Percentiles rank a stretch among this genome's conserved stretches.
Evolutionary conservation across 2,888 invertebrate species (phyloP).

Genomic region (Phytoseiulus persimilis): DNA sequence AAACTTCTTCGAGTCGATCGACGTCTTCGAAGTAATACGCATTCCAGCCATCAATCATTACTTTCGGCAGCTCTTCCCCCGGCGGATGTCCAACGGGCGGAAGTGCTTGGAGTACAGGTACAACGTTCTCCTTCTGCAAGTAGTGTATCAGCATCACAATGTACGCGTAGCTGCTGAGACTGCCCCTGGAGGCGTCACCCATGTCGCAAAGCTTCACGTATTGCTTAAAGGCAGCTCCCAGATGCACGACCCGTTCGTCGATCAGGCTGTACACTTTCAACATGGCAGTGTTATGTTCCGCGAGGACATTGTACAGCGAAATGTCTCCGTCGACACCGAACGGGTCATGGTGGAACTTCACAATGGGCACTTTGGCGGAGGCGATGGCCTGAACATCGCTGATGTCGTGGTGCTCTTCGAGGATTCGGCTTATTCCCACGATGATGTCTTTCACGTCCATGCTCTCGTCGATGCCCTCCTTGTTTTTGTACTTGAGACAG

Average conservation of each 20-base stretch:
- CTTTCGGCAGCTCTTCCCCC: conserved; percentile 46
- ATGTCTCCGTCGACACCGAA: conserved; percentile 57
- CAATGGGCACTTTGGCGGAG: conserved; percentile 59
- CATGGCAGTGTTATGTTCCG: conserved; percentile 56
- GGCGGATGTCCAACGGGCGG: conserved; percentile 40
- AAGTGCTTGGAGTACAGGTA: conserved; percentile 59
- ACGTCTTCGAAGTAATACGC: conserved; percentile 55
- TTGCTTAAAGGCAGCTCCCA: conserved; percentile 55
- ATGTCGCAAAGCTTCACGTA: conserved; percentile 57
- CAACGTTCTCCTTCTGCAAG: conserved; percentile 55
- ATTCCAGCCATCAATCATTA: conserved; percentile 55
- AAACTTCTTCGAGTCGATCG: conserved; percentile 49
- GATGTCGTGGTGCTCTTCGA: conserved; percentile 50
- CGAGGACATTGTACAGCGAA: conserved; percentile 57
- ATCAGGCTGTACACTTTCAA: conserved; percentile 54
- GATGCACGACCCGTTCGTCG: conserved; percentile 53
- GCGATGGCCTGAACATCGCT: conserved; percentile 53
- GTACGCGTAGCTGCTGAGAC: conserved; percentile 59
- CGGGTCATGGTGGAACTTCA: conserved; percentile 54
- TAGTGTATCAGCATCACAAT: conserved; percentile 57
- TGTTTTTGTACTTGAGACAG: conserved; percentile 55
- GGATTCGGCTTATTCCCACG: conserved; percentile 50
- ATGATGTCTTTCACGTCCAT: conserved; percentile 50
- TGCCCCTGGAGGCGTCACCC: conserved; percentile 58
- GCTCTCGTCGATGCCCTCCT: conserved; percentile 48